Evolutionary conservation across 2,797 vertebrate species (phyloP), one percentile per base, ranked within the genome.

Genomic region (Urophycis tenuis): DNA sequence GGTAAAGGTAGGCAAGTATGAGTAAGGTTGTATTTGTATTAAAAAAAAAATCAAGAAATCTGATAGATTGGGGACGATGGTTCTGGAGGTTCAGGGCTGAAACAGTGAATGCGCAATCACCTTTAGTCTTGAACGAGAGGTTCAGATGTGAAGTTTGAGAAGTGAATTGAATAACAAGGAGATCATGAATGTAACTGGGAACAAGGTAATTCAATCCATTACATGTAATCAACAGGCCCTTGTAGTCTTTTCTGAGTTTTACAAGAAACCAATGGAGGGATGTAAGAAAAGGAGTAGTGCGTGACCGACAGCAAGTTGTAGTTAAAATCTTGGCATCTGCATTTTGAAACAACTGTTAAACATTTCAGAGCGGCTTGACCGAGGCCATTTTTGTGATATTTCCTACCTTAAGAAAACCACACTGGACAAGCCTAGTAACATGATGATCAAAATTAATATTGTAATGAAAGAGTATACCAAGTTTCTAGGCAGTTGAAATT

Each of bases 351-450:
- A 53, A 53, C 45, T 53, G n/a, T 5, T 53, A 53, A n/a, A 53
- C 3, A 3, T 7, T 19, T 5, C 22, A 5, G 45, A 53, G 45
- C 14, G 3, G 39, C 39, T 14, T 41, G 39, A 41, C 39, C 17
- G 39, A 41, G 14, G 5, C 0, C 22, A 19, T 53, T 22, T 53
- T 53, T 53, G 17, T 19, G 45, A 53, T 53, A 53, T 53, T 53
- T 53, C 45, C 5, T 53, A 8, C 0, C 1, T 19, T 19, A 22
- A 22, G 17, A 53, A 53, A 53, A 53, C 45, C 4, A 5, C n/a
- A 73, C 72, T 41, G 39, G 39, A 41, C 39, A 15, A 73, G 72
- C 35, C 22, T 39, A 73, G 19, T 39, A n/a, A 73, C 35, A 73
- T 41, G 72, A 36, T 73, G 35, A n/a, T 39, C 72, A 36, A 73